Base-by-base conservation (phyloP, 2,888 invertebrate genomes). In the Trypoxylon attenuatum region DNA sequence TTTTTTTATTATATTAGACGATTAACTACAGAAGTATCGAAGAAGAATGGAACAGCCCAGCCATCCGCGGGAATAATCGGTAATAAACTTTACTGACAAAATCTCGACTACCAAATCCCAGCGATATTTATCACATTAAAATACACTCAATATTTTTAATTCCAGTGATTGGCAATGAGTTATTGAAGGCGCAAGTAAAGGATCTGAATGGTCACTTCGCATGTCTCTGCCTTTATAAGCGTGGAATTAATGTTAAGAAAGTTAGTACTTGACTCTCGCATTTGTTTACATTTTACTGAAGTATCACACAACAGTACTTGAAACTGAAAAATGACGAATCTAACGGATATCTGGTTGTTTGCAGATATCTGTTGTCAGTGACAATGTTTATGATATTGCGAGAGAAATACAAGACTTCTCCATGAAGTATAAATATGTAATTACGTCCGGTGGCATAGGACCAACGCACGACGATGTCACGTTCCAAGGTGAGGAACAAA, bases 391-490 rank as follows among this genome's bases (percentile, higher is more conserved):
- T 21, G 89, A 88, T 43, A 93, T 94, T 59, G 89, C 91, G 2
- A 80, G 88, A 19, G 93, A 93, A 87, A 91, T 94, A 2, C 83
- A 84, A 46, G 69, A 86, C 33, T 92, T 92, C 81, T 92, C 93
- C 2, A 77, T 84, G 1, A 86, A 81, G 51, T 93, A 88, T 81
- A 89, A 90, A 42, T 90, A 91, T 85, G 94, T 94, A 5, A 89
- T 94, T 57, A 94, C 94, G 0, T 90, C 93, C 0, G 94, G 94
- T 16, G 94, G 94, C 25, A 91, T 94, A 64, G 94, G 94, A 10
- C 94, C 94, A 1, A 94, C 94, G 13, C 94, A 94, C 83, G 94
- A 94, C 86, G 94, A 94, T 84, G 88, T 92, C 75, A 94, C 94
- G 0, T 93, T 91, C 86, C 91, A 91, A 88, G 93, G 93, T 85